These are phyloP conservation scores for Chirona hameri DNA, from an alignment of 2,888 invertebrate species.

Conservation along the genomic window DNA sequence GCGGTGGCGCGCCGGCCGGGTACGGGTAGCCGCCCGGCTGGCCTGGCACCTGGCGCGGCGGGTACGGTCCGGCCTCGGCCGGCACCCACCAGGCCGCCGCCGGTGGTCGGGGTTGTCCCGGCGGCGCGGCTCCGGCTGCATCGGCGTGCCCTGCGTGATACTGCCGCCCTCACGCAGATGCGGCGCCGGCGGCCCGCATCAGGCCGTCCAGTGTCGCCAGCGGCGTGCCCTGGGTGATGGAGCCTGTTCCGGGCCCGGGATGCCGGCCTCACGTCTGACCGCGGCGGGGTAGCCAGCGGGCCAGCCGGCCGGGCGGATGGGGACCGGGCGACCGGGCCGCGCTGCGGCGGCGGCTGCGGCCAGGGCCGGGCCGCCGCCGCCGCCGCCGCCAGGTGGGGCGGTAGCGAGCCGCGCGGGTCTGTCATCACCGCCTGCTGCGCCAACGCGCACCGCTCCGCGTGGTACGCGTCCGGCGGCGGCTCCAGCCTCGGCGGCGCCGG, in stretches of 20 bases:
- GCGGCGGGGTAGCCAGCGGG: conserved; percentile 39
- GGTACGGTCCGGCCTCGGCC: background rate
- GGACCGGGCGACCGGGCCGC: background rate
- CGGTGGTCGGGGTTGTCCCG: conserved; percentile 31
- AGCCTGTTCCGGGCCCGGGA: conserved; percentile 39
- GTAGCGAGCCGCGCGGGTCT: conserved; percentile 42
- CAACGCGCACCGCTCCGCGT: background rate
- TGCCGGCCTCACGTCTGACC: conserved; percentile 36
- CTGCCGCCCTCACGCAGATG: conserved; percentile 60
- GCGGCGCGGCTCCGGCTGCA: conserved; percentile 46
- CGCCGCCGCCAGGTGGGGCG: conserved; percentile 40
- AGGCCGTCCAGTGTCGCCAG: conserved; percentile 42
- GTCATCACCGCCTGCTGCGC: conserved; percentile 38
- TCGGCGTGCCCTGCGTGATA: conserved; percentile 87
- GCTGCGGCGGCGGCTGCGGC: conserved; percentile 43
- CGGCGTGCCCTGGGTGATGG: conserved; percentile 41
- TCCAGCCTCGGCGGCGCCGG: background rate
- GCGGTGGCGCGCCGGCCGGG: too few relatives aligned
- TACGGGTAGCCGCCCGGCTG: background rate
- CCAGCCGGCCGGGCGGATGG: conserved; percentile 12
- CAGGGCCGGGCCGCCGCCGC: conserved; percentile 41
- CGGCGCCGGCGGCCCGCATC: conserved; percentile 50
- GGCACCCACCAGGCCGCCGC: background rate
- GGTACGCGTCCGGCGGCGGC: conserved; percentile 3
- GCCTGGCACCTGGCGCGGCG: conserved; percentile 35